Evolutionary conservation across 2,888 invertebrate genomes (phyloP).

Genomic region (Lathronympha strigana): DNA sequence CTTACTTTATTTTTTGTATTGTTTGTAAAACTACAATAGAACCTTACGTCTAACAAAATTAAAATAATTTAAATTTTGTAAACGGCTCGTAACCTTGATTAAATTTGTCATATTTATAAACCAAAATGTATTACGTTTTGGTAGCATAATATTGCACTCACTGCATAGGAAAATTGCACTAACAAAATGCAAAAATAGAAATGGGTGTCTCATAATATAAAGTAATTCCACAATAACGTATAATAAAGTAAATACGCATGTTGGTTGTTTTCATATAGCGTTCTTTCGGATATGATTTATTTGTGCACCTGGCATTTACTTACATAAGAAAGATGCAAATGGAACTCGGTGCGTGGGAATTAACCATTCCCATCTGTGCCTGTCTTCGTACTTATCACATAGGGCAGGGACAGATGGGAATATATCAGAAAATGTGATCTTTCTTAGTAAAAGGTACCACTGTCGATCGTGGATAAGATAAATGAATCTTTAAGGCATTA

Average conservation of each 20-base stretch:
- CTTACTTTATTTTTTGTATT: constrained; percentile 8
- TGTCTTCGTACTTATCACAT: too few relatives aligned
- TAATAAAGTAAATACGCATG: not conserved
- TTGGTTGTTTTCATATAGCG: not conserved
- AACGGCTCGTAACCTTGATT: not conserved
- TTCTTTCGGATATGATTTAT: not conserved
- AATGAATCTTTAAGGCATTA: too few relatives aligned
- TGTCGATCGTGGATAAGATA: too few relatives aligned
- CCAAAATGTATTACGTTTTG: constrained; percentile 15
- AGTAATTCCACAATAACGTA: not conserved
- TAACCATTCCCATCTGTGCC: too few relatives aligned
- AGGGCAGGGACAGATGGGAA: too few relatives aligned
- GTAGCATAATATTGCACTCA: constrained; percentile 29
- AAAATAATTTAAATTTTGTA: constrained; percentile 10
- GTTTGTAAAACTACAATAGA: constrained; percentile 1
- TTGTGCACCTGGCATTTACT: not conserved
- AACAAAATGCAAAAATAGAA: constrained; percentile 28
- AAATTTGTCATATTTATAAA: not conserved
- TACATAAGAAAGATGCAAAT: too few relatives aligned
- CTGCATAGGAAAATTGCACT: constrained; percentile 22
- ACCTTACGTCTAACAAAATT: not conserved
- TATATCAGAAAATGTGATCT: too few relatives aligned
- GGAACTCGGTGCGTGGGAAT: too few relatives aligned
- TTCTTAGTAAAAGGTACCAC: too few relatives aligned
- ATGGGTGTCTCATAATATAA: not conserved